These are phyloP conservation scores for Shinisaurus crocodilurus DNA, from an alignment of 2,113 vertebrate species.

Conservation along the genomic window DNA sequence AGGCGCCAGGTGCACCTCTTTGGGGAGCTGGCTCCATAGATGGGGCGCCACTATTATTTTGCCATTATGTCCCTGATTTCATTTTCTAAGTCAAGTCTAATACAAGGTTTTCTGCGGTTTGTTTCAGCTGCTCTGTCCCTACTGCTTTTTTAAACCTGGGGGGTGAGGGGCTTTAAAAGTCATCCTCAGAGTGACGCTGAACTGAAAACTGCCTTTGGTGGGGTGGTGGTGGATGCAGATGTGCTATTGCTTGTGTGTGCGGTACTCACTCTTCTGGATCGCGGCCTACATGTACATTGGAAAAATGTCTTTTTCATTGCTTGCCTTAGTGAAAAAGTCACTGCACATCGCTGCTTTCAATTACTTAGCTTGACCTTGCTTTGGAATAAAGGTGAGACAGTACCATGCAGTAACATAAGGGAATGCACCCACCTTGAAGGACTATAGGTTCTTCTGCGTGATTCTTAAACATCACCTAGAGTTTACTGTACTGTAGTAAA, in stretches of 20 bases:
- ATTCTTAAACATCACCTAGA: not conserved
- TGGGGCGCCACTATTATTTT: too few species aligned
- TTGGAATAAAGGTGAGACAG: constrained; percentile 47
- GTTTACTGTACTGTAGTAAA: not conserved
- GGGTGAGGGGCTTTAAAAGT: not conserved
- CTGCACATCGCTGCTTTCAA: constrained; percentile 35
- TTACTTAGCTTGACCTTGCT: constrained; percentile 36
- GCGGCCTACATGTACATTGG: not conserved
- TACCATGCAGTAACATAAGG: constrained; percentile 47
- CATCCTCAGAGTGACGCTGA: not conserved
- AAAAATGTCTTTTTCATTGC: not conserved
- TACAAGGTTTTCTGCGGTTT: not conserved
- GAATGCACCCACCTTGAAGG: constrained; percentile 36
- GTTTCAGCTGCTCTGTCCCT: not conserved
- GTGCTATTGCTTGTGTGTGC: not conserved
- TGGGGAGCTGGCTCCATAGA: too few species aligned
- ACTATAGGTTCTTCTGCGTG: constrained; percentile 8
- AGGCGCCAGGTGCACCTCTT: too few species aligned
- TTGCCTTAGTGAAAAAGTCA: not conserved
- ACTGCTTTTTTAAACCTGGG: not conserved
- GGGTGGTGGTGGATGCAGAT: not conserved
- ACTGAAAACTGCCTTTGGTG: not conserved
- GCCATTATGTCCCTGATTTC: not conserved
- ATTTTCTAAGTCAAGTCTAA: not conserved
- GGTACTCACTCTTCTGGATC: not conserved